Base-by-base conservation (phyloP, 23 tunicate species). In the Phallusia fumigata region DNA sequence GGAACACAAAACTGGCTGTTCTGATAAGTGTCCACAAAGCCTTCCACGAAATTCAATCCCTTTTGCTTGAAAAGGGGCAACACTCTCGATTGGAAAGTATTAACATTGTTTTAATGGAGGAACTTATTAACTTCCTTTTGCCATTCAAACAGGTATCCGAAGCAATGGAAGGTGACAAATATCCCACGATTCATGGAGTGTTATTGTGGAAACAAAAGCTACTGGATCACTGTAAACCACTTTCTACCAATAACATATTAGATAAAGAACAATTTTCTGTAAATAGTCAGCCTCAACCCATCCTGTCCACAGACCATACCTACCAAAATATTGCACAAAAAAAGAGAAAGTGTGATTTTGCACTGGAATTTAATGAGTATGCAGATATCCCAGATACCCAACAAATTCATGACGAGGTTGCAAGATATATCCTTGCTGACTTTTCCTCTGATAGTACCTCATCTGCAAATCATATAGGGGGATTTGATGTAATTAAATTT, bases 121-220 rank as follows among this genome's bases (percentile, higher is more conserved):
- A 82, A 30, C 31, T 21, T 33, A 82, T 30, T 69, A 35, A 82
- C 1, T 51, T 65, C 12, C 64, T 82, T 26, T 21, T 35, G 65
- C 85, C 85, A 0, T 82, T 82, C 36, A 82, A 65, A 69, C 35
- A 33, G 10, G 36, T 65, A 21, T 50, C 35, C 18, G 64, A 33
- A 33, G 77, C 85, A 34, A 82, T 82, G 85, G 85, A 82, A 35
- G 77, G 77, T n/a, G 77, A 82, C 85, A 82, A 40, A 10, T 40
- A 40, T 36, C 85, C 85, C 1, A 82, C 85, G 0, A 30, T 82
- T 18, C 85, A 65, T 65, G 77, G 85, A 16, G 85, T 82, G 30
- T 19, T 82, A 1, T 69, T 65, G n/a, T 65, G 85, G 85, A 82
- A 65, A 80, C 51, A 65, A 35, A 65, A 80, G 30, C 28, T 82